These are phyloP conservation scores for Melikaiella ostensackeni DNA, from an alignment of 2,888 invertebrate species.

Conservation along the genomic window DNA sequence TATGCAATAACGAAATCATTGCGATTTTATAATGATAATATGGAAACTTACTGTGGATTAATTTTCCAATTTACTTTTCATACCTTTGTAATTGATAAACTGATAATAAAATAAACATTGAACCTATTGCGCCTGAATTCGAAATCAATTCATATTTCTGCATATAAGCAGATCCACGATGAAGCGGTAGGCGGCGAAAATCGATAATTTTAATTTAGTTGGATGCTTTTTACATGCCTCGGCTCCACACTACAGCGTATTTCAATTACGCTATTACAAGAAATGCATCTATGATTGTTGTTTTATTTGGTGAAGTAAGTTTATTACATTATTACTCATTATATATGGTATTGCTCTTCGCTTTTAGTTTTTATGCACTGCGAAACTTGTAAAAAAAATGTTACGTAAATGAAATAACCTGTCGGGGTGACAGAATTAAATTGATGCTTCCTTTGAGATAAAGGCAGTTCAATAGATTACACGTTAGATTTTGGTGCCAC, in stretches of 20 bases:
- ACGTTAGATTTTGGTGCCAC: constrained; percentile 23
- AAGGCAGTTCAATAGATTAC: constrained; percentile 16
- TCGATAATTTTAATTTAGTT: constrained; percentile 33
- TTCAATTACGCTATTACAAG: no score
- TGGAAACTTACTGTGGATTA: neutral
- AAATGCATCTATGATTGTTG: no score
- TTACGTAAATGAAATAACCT: neutral
- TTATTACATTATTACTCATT: constrained; percentile 27
- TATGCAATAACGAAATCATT: neutral
- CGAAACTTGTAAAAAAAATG: neutral
- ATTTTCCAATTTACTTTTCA: neutral
- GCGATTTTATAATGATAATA: neutral
- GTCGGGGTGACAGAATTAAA: neutral
- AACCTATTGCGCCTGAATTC: neutral
- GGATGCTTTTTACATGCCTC: neutral
- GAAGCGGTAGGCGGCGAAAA: neutral
- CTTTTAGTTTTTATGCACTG: neutral
- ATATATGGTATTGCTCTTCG: neutral
- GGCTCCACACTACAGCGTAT: neutral
- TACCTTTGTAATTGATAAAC: neutral
- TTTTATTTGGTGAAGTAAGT: neutral
- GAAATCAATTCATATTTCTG: constrained; percentile 22
- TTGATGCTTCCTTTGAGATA: constrained; percentile 15
- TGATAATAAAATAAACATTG: neutral
- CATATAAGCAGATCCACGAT: neutral